phyloP scores from a whole-genome alignment of 1,140 invertebrate genomes.

The Aphaenogaster ashmeadi region DNA sequence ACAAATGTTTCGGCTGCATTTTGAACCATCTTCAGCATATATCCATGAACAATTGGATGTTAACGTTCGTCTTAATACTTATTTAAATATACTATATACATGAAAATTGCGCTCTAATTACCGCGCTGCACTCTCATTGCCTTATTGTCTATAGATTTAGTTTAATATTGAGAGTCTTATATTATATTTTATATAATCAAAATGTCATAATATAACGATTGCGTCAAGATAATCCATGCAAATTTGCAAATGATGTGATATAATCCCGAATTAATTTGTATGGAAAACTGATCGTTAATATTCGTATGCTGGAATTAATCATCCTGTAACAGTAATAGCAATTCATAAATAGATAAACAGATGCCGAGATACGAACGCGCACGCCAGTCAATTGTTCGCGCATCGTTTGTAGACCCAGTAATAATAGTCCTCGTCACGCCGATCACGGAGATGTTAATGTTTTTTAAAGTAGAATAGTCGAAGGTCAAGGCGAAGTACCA shows the following conservation, averaged over 20 bases:
- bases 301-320: background rate
- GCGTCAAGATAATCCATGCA: background rate
- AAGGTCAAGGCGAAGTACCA: constrained; percentile 82
- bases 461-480: constrained; percentile 80
- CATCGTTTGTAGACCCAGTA: background rate
- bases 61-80: too few relatives aligned
- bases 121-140: too few relatives aligned
- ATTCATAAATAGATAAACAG: constrained; percentile 5
- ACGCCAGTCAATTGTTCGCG: background rate
- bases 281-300: background rate
- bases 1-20: too few relatives aligned
- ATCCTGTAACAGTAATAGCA: constrained; percentile 14
- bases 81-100: too few relatives aligned
- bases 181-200: background rate
- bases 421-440: constrained; percentile 1
- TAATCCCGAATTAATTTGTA: constrained; percentile 29
- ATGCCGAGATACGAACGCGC: background rate
- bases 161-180: too few relatives aligned
- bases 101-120: too few relatives aligned
- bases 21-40: too few relatives aligned
- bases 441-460: constrained; percentile 6
- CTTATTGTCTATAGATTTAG: too few relatives aligned
- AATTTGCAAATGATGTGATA: background rate
- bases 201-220: background rate
- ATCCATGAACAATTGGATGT: too few relatives aligned